Conservation (phyloP, 2,888 invertebrate genomes). For the Steinernema scapterisci region DNA sequence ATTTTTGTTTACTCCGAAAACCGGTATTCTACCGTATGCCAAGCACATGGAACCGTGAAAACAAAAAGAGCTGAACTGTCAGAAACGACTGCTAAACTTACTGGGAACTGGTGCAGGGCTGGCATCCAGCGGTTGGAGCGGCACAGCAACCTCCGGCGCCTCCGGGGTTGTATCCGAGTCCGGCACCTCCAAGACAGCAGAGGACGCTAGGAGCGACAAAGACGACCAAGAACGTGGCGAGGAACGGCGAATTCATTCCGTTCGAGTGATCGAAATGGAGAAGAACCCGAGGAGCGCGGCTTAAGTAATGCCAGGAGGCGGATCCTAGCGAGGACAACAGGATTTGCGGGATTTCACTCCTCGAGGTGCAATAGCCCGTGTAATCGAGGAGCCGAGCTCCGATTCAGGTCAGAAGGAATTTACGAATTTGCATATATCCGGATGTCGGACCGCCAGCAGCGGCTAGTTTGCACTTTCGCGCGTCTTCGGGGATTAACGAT, state of each 20-base stretch:
- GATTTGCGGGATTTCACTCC: slow-evolving; percentile 27
- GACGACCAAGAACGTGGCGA: background rate
- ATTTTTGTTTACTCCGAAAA: too few species aligned
- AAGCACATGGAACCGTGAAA: too few species aligned
- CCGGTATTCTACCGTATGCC: too few species aligned
- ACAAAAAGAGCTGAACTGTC: background rate
- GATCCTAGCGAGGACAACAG: slow-evolving; percentile 27
- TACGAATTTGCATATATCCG: slow-evolving; percentile 21
- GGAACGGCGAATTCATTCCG: background rate
- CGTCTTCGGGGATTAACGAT: slow-evolving; percentile 25
- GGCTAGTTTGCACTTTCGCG: slow-evolving; percentile 31
- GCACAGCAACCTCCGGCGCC: slow-evolving; percentile 6
- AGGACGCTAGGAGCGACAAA: background rate
- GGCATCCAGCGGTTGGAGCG: slow-evolving; percentile 2
- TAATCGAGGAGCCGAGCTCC: slow-evolving; percentile 19
- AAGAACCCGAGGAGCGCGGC: slow-evolving; percentile 4
- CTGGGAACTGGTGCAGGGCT: slow-evolving; percentile 22
- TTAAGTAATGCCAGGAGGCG: slow-evolving; percentile 24
- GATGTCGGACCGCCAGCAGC: slow-evolving; percentile 5
- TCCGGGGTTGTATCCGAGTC: background rate
- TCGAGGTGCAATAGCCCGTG: slow-evolving; percentile 24
- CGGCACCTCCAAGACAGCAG: slow-evolving; percentile 5
- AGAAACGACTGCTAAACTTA: background rate
- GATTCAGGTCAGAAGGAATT: slow-evolving; percentile 28
- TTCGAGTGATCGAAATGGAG: background rate